Evolutionary conservation across 2,113 vertebrate genomes (phyloP), one percentile per base, ranked within the genome.

Genomic region (Centrocercus urophasianus): DNA sequence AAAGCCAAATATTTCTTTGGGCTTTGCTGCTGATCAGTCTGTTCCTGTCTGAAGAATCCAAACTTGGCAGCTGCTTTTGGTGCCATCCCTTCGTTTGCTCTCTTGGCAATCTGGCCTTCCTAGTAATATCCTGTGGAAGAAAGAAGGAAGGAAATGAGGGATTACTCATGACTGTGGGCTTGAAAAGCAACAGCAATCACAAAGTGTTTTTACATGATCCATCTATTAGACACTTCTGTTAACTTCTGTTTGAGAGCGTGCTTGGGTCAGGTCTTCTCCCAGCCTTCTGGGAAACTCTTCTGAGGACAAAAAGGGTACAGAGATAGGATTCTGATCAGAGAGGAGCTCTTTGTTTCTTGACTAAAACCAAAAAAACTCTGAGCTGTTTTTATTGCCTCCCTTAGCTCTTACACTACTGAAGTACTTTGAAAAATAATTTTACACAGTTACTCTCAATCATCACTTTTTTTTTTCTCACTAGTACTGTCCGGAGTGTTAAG

Each of bases 81-180:
- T 93, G 93, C 73, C 72, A 91, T 96, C 42, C 76, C 90, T 91
- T 96, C 76, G 1, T 96, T 94, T 95, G 95, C 91, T 94, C n/a
- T 95, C 90, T 92, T 96, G 86, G 96, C 96, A 94, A 97, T 95
- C 89, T 95, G 69, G 57, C 94, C 88, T 90, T 89, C 59, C 67
- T 96, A 95, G 89, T 84, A 92, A 81, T 79, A 96, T 96, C 95
- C 95, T 96, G 90, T 93, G 71, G 92, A 96, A 95, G 94, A 94
- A 93, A 86, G 73, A 77, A 90, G 83, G 83, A 94, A 93, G 95
- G 94, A 94, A 96, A 86, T 1, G 3, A 91, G 69, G 73, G 78
- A 91, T 97, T 95, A 94, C 93, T 96, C 94, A 96, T 79, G 61
- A 45, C 43, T 89, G 25, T 89, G 73, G 73, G 48, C 85, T 94